These are phyloP conservation scores for Gadopsis marmoratus DNA, from an alignment of 2,797 vertebrate genomes.

Conservation along the genomic window DNA sequence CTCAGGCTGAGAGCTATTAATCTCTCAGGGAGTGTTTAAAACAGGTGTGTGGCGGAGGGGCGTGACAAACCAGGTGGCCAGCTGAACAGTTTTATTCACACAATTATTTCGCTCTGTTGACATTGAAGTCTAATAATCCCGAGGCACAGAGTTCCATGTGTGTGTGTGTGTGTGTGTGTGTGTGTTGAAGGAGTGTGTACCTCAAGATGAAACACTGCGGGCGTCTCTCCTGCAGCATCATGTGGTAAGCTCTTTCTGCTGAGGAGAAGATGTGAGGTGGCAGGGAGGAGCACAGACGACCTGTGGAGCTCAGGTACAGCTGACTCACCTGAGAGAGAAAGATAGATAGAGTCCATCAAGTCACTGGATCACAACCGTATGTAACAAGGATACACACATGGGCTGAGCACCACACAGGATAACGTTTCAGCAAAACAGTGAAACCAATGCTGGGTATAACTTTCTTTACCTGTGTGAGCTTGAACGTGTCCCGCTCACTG, in stretches of 20 bases:
- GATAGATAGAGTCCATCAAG: neutral
- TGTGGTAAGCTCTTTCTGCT: slow-evolving; percentile 93
- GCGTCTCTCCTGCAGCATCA: slow-evolving; percentile 91
- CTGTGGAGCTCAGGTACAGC: slow-evolving; percentile 91
- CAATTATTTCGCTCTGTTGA: slow-evolving; percentile 25
- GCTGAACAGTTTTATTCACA: slow-evolving; percentile 14
- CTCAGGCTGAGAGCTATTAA: slow-evolving; percentile 61
- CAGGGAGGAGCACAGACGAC: slow-evolving; percentile 90
- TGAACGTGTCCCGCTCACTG: neutral
- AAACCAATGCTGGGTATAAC: slow-evolving; percentile 13
- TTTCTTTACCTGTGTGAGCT: slow-evolving; percentile 8
- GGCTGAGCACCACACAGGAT: slow-evolving; percentile 13
- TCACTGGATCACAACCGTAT: slow-evolving; percentile 27
- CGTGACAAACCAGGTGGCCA: slow-evolving; percentile 40
- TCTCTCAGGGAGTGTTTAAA: slow-evolving; percentile 67
- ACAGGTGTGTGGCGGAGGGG: slow-evolving; percentile 50
- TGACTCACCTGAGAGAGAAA: slow-evolving; percentile 90
- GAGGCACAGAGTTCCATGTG: neutral
- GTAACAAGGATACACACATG: slow-evolving; percentile 22
- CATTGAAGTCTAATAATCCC: neutral
- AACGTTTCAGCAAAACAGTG: slow-evolving; percentile 30
- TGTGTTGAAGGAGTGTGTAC: slow-evolving; percentile 72
- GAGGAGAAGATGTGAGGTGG: slow-evolving; percentile 97
- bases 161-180: neutral
- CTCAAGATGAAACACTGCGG: slow-evolving; percentile 95